Evolutionary conservation across 1,140 invertebrate genomes (phyloP), one percentile per base, ranked within the genome.

Genomic region (Diuraphis noxia): DNA sequence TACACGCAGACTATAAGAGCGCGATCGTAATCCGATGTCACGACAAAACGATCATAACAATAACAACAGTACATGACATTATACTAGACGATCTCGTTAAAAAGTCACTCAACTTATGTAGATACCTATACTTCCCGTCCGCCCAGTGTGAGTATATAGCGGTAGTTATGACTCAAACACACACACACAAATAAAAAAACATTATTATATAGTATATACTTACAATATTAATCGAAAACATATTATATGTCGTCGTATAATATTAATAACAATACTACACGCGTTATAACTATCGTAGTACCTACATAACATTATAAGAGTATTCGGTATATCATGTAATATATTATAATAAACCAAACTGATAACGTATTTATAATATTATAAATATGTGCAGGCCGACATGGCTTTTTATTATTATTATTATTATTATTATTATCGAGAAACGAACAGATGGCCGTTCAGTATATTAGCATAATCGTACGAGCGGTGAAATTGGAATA

Each of bases 391-490:
- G n/a, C n/a, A n/a, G 23, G 43, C 34, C 34, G 84, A 86, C 84
- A 46, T 34, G 30, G 84, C 10, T 63, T 56, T 88, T 88, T 88
- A 56, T 88, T 88, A 63, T 88, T 63, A n/a, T n/a, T n/a, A n/a
- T n/a, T n/a, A n/a, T n/a, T n/a, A n/a, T n/a, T n/a, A n/a, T 63
- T 40, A 63, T n/a, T 40, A 88, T 72, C 87, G 52, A 63, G 25
- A 72, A 38, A 72, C 49, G 56, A 63, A 72, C 63, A 88, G 87
- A 77, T 72, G 40, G 85, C 85, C 23, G 34, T 10, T 49, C 85
- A 23, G 34, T 52, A 86, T 86, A 86, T 86, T 86, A 86, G 85
- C 85, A 86, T 86, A 86, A 86, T 86, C 85, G 85, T 86, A 86
- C 46, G 85, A 86, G 46, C 43, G 9, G 46, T 86, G 46, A 79